These are phyloP conservation scores for Carposina sasakii DNA, from an alignment of 1,140 invertebrate species.

Conservation along the genomic window DNA sequence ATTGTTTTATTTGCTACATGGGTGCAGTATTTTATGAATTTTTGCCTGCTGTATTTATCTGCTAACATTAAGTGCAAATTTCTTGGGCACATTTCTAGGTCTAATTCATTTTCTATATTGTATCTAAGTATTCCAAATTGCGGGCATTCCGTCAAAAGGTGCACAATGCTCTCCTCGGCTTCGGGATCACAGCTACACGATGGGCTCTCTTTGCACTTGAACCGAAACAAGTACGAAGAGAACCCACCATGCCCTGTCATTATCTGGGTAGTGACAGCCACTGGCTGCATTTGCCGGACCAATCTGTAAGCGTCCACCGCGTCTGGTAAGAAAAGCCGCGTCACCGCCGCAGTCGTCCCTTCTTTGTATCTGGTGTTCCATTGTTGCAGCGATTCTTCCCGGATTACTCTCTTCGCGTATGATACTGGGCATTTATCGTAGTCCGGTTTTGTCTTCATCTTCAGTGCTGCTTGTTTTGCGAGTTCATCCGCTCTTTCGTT, in stretches of 20 bases:
- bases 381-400: slow-evolving; percentile 8
- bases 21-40: too few relatives aligned
- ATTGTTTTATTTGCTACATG: too few relatives aligned
- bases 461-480: slow-evolving; percentile 21
- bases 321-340: slow-evolving; percentile 4
- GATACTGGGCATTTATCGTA: slow-evolving; percentile 19
- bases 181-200: not conserved
- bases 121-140: too few relatives aligned
- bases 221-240: not conserved
- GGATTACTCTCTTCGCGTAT: slow-evolving; percentile 14
- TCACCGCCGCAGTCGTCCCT: not conserved
- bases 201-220: too few relatives aligned
- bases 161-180: not conserved
- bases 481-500: slow-evolving; percentile 26
- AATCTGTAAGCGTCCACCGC: not conserved
- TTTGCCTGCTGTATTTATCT: too few relatives aligned
- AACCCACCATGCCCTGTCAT: not conserved
- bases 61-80: too few relatives aligned
- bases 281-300: not conserved
- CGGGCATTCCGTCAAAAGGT: not conserved
- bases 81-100: too few relatives aligned
- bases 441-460: slow-evolving; percentile 1
- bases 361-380: slow-evolving; percentile 19
- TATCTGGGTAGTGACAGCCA: not conserved
- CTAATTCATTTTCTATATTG: too few relatives aligned